Evolutionary conservation across 2,113 vertebrate genomes (phyloP).

Genomic region (Suncus etruscus): DNA sequence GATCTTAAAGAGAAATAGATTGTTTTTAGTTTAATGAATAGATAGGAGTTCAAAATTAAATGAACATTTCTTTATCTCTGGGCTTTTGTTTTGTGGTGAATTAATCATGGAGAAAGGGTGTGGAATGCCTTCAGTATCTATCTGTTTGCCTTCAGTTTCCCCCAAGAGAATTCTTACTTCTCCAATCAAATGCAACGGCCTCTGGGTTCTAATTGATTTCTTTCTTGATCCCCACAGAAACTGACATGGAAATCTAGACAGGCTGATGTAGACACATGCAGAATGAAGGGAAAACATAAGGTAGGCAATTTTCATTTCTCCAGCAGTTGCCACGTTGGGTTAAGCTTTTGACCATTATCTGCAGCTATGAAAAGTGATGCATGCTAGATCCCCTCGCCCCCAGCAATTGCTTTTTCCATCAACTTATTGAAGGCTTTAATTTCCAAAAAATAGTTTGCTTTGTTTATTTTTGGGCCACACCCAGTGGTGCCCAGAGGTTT

Average conservation of each 20-base stretch:
- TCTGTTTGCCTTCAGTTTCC: slow-evolving; percentile 75
- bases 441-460: slow-evolving; percentile 86
- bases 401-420: slow-evolving; percentile 86
- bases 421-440: slow-evolving; percentile 86
- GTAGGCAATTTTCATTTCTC: slow-evolving; percentile 89
- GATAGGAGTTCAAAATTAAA: slow-evolving; percentile 77
- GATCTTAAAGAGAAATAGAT: slow-evolving; percentile 55
- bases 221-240: slow-evolving; percentile 91
- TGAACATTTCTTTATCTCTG: slow-evolving; percentile 57
- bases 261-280: slow-evolving; percentile 98
- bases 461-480: background rate
- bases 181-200: slow-evolving; percentile 84
- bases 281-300: slow-evolving; percentile 99
- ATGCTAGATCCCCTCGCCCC: slow-evolving; percentile 70
- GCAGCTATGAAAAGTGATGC: slow-evolving; percentile 74
- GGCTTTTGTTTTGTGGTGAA: slow-evolving; percentile 77
- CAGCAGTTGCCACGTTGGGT: slow-evolving; percentile 84
- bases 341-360: slow-evolving; percentile 84
- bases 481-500: too few species aligned
- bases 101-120: slow-evolving; percentile 83
- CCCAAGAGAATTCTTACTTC: slow-evolving; percentile 82
- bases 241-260: slow-evolving; percentile 99
- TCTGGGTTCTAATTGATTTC: slow-evolving; percentile 87
- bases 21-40: slow-evolving; percentile 73
- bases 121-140: slow-evolving; percentile 84